Conservation (phyloP, 1,140 invertebrate species). For the Atopsyche davidsoni region DNA sequence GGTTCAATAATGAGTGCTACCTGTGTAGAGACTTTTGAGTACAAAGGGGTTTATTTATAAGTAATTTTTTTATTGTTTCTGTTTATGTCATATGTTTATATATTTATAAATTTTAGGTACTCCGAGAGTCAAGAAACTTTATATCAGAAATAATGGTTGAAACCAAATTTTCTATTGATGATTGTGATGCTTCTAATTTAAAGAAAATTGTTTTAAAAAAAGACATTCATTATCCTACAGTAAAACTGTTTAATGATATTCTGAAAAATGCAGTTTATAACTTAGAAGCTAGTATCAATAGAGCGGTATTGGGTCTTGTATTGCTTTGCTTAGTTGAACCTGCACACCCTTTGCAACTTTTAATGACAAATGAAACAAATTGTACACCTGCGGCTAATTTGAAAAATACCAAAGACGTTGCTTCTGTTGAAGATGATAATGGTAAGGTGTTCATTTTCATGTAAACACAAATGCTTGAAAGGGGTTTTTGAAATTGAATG, state of each 20-base stretch:
- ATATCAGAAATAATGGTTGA: constrained; percentile 17
- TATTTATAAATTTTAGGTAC: constrained; percentile 20
- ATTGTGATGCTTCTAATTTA: constrained; percentile 6
- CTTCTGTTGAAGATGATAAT: too few species aligned
- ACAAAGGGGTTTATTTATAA: too few species aligned
- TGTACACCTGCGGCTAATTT: neutral
- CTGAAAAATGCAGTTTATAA: constrained; percentile 23
- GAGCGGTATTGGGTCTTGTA: constrained; percentile 20
- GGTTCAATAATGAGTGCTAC: too few species aligned
- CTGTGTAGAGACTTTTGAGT: too few species aligned
- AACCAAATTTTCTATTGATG: constrained; percentile 13
- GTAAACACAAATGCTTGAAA: too few species aligned
- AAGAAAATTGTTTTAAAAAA: constrained; percentile 18
- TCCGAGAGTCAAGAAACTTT: constrained; percentile 24
- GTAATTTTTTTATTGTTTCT: too few species aligned
- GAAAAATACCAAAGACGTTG: too few species aligned
- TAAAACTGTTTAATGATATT: constrained; percentile 22
- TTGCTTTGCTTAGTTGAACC: constrained; percentile 22
- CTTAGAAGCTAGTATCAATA: constrained; percentile 23
- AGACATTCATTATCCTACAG: constrained; percentile 21
- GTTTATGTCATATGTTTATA: too few species aligned
- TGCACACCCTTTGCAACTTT: constrained; percentile 8
- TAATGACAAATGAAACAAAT: neutral
- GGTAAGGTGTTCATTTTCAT: too few species aligned
- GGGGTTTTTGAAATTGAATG: too few species aligned